Conservation (phyloP, 2,113 vertebrate species). For the Xenotilapia caudafasciata region DNA sequence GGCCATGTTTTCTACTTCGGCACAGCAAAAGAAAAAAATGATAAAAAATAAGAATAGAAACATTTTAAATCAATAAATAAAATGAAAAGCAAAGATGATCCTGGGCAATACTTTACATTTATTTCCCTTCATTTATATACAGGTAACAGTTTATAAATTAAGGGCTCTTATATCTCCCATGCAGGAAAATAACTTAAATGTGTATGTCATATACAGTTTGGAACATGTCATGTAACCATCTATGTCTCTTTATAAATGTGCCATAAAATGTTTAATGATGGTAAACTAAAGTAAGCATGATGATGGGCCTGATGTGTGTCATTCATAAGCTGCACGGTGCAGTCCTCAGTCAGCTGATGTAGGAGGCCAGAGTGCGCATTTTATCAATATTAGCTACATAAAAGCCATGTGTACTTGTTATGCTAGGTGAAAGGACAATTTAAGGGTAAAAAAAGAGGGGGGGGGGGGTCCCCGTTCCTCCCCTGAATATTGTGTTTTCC, state of each 20-base stretch:
- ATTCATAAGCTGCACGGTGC: background rate
- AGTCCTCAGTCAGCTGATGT: slow-evolving; percentile 11
- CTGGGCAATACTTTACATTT: background rate
- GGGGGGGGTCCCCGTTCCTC: background rate
- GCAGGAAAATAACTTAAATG: background rate
- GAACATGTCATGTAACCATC: background rate
- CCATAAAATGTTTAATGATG: background rate
- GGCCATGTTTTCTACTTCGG: background rate
- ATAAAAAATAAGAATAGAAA: background rate
- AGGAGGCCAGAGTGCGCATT: slow-evolving; percentile 35
- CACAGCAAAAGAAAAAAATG: background rate
- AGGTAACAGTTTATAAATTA: background rate
- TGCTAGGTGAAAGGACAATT: background rate
- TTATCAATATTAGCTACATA: background rate
- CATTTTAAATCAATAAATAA: background rate
- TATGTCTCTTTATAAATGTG: background rate
- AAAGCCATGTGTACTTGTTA: background rate
- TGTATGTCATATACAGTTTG: background rate
- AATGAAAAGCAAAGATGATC: background rate
- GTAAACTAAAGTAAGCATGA: background rate
- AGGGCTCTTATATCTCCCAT: background rate
- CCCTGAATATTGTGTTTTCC: background rate
- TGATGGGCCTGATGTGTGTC: background rate
- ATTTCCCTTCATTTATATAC: background rate
- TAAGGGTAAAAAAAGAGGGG: fast-evolving